A percentile compares a stretch with the other conserved stretches of the same genome.
These are phyloP conservation scores for Myotis davidii DNA, from an alignment of 2,113 vertebrate species.

Conservation along the genomic window DNA sequence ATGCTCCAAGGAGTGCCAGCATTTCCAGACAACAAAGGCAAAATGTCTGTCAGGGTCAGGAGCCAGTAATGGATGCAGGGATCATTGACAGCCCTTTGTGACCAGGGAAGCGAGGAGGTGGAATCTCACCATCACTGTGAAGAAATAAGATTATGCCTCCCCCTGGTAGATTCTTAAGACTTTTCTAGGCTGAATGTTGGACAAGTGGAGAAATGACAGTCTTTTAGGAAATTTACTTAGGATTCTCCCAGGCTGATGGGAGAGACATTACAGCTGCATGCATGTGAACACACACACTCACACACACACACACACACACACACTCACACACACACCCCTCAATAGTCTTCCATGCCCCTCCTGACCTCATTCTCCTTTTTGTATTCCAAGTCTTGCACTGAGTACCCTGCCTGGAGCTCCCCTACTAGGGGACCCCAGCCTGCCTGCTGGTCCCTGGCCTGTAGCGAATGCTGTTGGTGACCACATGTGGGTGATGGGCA, in stretches of 20 bases:
- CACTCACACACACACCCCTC: background rate
- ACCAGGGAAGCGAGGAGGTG: background rate
- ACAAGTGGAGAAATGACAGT: background rate
- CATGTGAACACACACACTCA: background rate
- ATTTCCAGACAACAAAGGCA: background rate
- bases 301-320: background rate
- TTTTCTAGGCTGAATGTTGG: background rate
- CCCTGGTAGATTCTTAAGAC: background rate
- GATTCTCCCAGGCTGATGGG: background rate
- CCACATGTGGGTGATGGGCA: background rate
- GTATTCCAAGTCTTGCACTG: background rate
- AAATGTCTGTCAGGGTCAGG: background rate
- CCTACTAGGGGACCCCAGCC: background rate
- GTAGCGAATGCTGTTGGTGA: accelerated
- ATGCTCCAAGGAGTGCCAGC: background rate
- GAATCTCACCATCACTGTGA: background rate
- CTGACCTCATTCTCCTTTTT: background rate
- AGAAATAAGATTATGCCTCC: background rate
- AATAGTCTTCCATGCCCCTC: background rate
- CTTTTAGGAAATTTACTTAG: background rate
- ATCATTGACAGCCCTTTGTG: background rate
- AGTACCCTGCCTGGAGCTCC: too few relatives aligned
- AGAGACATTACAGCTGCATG: background rate
- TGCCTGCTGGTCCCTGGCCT: background rate
- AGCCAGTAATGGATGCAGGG: background rate